Evolutionary conservation across 2,888 invertebrate species (phyloP), one percentile per base, ranked within the genome.

Genomic region (Macrophya alboannulata): DNA sequence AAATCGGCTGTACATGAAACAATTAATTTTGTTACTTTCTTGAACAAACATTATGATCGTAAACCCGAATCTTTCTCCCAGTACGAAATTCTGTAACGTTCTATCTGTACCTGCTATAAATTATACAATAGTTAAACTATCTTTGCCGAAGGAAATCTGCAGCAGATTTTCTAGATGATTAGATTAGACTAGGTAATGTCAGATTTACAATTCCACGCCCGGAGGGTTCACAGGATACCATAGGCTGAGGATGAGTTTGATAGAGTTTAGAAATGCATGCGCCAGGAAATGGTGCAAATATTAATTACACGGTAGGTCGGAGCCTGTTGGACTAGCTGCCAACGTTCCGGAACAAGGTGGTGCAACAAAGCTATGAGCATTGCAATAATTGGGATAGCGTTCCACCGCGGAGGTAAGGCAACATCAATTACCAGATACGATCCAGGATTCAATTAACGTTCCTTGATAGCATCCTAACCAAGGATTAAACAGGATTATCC

Each of bases 381-480:
- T 48, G 21, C 65, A 48, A 68, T 68, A 81, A 45, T 68, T 48
- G 82, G 21, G 62, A 21, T 62, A 59, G 79, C 40, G 59, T 83
- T 83, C 68, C 17, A 48, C 25, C 82, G 45, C 68, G 45, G 40
- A 40, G 43, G 43, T 45, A 68, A 65, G 15, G 68, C 48, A 83
- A 68, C 82, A 83, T 83, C 82, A 83, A 83, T 68, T 83, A 68
- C 48, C 68, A 83, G 48, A 25, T 68, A 45, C 68, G 48, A 68
- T 83, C 45, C 68, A 68, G 68, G 68, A 83, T 83, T 83, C 68
- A 83, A 83, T 83, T 83, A 68, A 68, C 68, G 82, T 83, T 45
- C 31, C 68, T 25, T 83, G 48, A 68, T 43, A 45, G 68, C 68
- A 83, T 83, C 31, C 82, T n/a, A 21, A 65, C 81, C 81, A 21